These are phyloP conservation scores for Stramonita haemastoma DNA, from an alignment of 2,888 invertebrate genomes.

Conservation along the genomic window DNA sequence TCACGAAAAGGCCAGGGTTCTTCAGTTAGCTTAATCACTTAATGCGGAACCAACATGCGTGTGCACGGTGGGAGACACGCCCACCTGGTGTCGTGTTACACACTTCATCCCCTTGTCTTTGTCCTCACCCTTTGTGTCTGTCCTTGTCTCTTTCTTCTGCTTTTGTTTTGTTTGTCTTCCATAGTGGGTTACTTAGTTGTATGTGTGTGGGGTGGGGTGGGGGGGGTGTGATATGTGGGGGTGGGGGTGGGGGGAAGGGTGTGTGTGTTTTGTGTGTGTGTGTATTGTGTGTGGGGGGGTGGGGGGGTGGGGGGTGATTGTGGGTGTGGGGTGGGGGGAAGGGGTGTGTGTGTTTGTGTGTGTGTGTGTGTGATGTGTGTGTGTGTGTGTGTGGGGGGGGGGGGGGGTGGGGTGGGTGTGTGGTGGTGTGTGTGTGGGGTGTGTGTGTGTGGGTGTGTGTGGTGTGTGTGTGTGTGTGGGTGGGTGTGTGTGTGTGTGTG, in stretches of 20 bases:
- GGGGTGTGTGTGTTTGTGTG: background rate
- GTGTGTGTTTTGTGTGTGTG: slow-evolving; percentile 14
- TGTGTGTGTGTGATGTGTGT: background rate
- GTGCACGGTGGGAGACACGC: no score
- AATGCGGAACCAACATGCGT: no score
- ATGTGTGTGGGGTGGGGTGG: no score
- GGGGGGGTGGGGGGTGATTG: background rate
- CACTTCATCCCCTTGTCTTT: no score
- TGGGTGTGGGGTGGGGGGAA: background rate
- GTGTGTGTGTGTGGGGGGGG: background rate
- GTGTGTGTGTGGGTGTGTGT: background rate
- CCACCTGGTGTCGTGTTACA: no score
- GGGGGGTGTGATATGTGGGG: no score
- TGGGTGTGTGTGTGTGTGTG: background rate
- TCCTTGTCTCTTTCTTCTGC: no score
- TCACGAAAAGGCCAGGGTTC: no score
- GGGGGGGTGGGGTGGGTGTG: background rate
- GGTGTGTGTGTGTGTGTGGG: background rate
- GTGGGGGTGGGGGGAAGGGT: background rate
- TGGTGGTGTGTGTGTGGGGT: background rate
- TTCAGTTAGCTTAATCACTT: no score
- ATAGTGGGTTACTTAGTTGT: no score
- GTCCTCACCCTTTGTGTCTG: no score
- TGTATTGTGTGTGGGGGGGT: background rate
- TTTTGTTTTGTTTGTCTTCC: no score